These are phyloP conservation scores for Hippopotamyrus pictus DNA, from an alignment of 2,797 vertebrate genomes.

Conservation along the genomic window DNA sequence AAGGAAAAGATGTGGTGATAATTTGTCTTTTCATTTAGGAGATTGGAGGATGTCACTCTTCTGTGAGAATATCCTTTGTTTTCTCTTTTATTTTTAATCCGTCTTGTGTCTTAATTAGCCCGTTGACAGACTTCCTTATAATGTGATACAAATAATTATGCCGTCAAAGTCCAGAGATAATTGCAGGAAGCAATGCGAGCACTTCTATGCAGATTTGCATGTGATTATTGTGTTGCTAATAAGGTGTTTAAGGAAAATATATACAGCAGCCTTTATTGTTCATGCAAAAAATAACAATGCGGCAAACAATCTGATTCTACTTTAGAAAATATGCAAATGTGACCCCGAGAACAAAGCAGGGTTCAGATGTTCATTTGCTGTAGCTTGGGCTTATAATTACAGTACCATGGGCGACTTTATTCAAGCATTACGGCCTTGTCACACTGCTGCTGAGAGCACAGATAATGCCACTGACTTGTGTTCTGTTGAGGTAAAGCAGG, in stretches of 20 bases:
- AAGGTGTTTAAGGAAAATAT: background rate
- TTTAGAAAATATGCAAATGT: slow-evolving; percentile 5
- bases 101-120: background rate
- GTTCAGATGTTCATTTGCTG: background rate
- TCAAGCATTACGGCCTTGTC: background rate
- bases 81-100: background rate
- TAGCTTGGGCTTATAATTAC: background rate
- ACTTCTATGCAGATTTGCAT: slow-evolving; percentile 2
- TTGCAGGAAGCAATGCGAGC: background rate
- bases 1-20: background rate
- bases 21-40: background rate
- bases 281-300: background rate
- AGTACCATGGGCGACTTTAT: background rate
- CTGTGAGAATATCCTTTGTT: background rate
- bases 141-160: slow-evolving; percentile 4
- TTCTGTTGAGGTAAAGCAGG: background rate
- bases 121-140: background rate
- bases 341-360: background rate
- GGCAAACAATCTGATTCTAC: background rate
- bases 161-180: background rate
- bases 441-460: background rate
- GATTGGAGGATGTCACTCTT: background rate
- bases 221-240: background rate
- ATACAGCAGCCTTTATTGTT: background rate
- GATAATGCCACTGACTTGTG: background rate